Evolutionary conservation across 2,797 vertebrate species (phyloP).

Genomic region (Nyctalus aviator): DNA sequence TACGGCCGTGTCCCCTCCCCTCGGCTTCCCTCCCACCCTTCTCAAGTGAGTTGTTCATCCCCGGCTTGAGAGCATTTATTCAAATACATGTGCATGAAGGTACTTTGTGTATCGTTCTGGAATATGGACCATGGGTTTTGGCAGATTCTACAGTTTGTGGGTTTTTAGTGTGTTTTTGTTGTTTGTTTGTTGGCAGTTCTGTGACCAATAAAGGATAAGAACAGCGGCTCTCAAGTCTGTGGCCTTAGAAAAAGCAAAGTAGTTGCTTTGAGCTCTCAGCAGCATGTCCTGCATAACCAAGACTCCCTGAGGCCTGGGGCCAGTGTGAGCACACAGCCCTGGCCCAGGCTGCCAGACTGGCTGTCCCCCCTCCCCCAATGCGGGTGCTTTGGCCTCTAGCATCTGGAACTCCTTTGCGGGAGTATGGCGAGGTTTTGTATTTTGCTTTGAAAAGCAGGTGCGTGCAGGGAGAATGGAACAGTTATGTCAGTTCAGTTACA

Average conservation of each 20-base stretch:
- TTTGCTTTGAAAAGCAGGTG: neutral
- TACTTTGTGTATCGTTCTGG: neutral
- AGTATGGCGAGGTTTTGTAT: neutral
- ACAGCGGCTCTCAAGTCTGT: neutral
- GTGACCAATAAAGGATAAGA: neutral
- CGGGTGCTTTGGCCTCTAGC: neutral
- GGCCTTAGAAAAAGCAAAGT: neutral
- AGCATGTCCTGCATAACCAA: rapidly evolving
- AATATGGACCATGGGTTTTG: neutral
- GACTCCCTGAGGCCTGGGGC: rapidly evolving
- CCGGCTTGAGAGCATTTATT: neutral
- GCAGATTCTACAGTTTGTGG: neutral
- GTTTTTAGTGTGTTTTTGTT: too few relatives aligned
- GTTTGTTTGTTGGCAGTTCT: neutral
- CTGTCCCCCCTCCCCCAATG: neutral
- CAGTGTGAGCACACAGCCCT: rapidly evolving
- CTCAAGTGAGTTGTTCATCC: neutral
- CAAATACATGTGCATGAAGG: rapidly evolving
- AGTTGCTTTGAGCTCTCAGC: neutral
- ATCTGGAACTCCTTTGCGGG: neutral
- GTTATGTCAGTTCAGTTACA: rapidly evolving
- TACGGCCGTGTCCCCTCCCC: rapidly evolving
- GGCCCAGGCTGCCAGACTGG: neutral
- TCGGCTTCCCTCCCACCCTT: neutral
- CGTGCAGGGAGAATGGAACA: neutral